Base-by-base conservation (phyloP, 2,888 invertebrate genomes). In the Philereme vetulata region DNA sequence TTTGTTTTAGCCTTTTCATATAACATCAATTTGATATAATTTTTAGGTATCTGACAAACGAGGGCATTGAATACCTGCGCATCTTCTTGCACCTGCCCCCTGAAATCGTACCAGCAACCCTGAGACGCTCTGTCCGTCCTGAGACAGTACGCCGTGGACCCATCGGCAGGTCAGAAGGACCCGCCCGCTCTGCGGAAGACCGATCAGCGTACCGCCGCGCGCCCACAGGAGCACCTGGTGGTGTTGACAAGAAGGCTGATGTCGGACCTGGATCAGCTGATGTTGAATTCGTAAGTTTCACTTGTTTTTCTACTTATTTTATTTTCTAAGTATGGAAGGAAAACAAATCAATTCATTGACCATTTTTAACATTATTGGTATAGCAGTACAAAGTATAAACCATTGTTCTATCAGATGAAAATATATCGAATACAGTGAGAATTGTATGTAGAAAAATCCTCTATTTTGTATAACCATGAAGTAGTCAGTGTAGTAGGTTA, bases 71-170 rank as follows among this genome's bases (percentile, higher is more conserved):
- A 85, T 99, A 98, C 88, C 93, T 99, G 71, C 94, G 99, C 71
- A 96, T 96, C 81, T 99, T 97, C 92, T 94, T 99, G 68, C 98
- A 99, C 83, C 94, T 99, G 80, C 99, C 99, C 6, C 96, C 98
- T 67, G 99, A 99, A 94, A 99, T 99, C 90, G 99, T 99, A 40
- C 99, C 99, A 43, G 96, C 98, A 2, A 99, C 99, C 0, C 93
- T 99, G 70, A 99, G 98, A 93, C 95, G 98, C 68, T 98, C 97
- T 73, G 95, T 95, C 7, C 94, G 98, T 70, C 94, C 97, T 4
- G 98, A 98, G 86, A 95, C 97, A 3, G 95, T 96, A 38, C 94
- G 98, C 60, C 96, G 97, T 53, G 94, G 97, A 64, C 93, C 94
- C 4, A 93, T 94, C 11, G 89, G 91, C 67, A 95, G 97, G 66